phyloP scores from a whole-genome alignment of 1,140 invertebrate genomes.

The Spodoptera frugiperda region DNA sequence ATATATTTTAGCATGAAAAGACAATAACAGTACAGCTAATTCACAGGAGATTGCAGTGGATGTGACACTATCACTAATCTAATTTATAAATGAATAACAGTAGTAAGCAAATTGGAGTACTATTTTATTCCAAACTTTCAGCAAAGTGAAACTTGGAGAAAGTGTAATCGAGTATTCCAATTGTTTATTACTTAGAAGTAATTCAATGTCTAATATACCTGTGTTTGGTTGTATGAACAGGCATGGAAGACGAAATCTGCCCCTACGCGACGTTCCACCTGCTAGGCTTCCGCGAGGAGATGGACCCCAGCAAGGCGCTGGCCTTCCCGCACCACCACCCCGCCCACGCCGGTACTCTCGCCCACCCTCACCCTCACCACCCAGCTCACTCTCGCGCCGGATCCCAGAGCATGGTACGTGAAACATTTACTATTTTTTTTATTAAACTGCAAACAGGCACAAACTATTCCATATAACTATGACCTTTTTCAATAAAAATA shows the following conservation, averaged over 20 bases:
- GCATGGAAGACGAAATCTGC: constrained; percentile 97
- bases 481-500: too few relatives aligned
- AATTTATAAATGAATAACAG: not conserved
- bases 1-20: constrained; percentile 14
- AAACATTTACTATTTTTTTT: not conserved
- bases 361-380: constrained; percentile 90
- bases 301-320: constrained; percentile 96
- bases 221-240: constrained; percentile 78
- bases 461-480: too few relatives aligned
- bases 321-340: constrained; percentile 94
- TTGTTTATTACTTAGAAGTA: not conserved
- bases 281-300: constrained; percentile 97
- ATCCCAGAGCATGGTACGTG: constrained; percentile 93
- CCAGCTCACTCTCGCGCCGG: constrained; percentile 93
- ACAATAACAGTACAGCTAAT: not conserved
- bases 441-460: not conserved
- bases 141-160: too few relatives aligned
- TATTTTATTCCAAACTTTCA: not conserved
- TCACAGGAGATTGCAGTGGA: not conserved
- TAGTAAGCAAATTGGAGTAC: constrained; percentile 10
- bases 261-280: constrained; percentile 97
- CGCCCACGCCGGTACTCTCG: constrained; percentile 91
- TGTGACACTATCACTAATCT: constrained; percentile 2
- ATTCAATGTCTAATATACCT: not conserved
- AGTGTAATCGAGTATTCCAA: not conserved